Evolutionary conservation across 2,888 invertebrate species (phyloP), one percentile per base, ranked within the genome.

Genomic region (Cryptosula pallasiana): DNA sequence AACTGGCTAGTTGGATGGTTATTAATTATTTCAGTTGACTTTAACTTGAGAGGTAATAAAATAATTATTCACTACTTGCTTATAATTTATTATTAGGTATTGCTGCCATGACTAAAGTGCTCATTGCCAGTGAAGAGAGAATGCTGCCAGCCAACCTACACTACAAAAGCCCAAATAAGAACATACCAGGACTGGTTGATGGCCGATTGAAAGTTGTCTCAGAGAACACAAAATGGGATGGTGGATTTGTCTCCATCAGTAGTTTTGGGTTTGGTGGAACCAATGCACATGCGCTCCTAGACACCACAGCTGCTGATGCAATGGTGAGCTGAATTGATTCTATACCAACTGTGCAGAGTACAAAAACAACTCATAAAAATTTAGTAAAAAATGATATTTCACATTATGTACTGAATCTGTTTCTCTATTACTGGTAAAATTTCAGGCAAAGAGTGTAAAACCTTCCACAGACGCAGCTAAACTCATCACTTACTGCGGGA

Each of bases 211-310:
- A 94, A 87, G 90, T 97, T 71, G 93, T 98, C 27, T 89, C 91
- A 76, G 89, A 91, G 83, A 90, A 91, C 80, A 90, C 89, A 75
- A 89, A 90, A 34, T 96, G 93, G 91, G 89, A 91, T 72, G 96
- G 96, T 71, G 96, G 96, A n/a, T 88, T 93, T 74, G 90, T 93
- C 71, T 96, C 91, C 27, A 86, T 99, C 35, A 99, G 98, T 87
- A 96, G 96, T 9, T 99, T 99, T 85, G 98, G 98, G 25, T 98
- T 98, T 86, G 98, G 98, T 75, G 99, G 99, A 72, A 84, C 85
- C 32, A 86, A 86, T 76, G 84, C 84, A 1, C 85, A 85, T 76
- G 78, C 80, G 1, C 70, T 86, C 20, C 76, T 84, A 13, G 76
- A 77, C 82, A 34, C 69, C 3, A 55, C 5, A 13, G 55, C 55